Evolutionary conservation across 1,140 invertebrate species (phyloP).

Genomic region (Camponotus pennsylvanicus): DNA sequence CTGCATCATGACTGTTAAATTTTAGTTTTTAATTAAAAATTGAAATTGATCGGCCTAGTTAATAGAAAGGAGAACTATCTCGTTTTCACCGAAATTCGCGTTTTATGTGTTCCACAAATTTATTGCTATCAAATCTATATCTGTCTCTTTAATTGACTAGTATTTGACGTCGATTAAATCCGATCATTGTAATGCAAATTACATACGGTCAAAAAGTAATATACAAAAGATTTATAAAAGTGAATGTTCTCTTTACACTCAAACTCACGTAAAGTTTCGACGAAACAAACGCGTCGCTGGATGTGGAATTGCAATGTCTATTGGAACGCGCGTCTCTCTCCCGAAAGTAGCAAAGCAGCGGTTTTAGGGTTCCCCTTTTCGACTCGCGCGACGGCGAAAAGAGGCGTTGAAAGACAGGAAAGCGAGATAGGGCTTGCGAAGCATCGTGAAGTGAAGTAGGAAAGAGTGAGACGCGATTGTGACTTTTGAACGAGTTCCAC

Average conservation of each 20-base stretch:
- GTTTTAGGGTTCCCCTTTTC: constrained; percentile 59
- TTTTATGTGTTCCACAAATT: neutral
- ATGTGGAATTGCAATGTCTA: constrained; percentile 53
- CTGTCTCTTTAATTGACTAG: neutral
- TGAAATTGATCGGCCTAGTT: neutral
- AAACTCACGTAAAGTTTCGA: constrained; percentile 5
- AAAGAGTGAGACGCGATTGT: constrained; percentile 68
- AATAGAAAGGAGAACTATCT: neutral
- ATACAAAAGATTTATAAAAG: neutral
- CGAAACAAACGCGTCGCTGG: neutral
- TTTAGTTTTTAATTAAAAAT: constrained; percentile 14
- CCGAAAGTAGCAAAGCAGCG: constrained; percentile 54
- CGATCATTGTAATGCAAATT: neutral
- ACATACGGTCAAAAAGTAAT: neutral
- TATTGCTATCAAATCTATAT: neutral
- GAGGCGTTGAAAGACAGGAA: constrained; percentile 56
- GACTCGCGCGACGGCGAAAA: constrained; percentile 32
- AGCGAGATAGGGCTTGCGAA: constrained; percentile 56
- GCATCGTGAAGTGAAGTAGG: constrained; percentile 43
- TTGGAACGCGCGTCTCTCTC: constrained; percentile 52
- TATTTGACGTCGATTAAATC: neutral
- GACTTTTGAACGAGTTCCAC: constrained; percentile 79
- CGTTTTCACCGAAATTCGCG: neutral
- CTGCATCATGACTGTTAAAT: neutral
- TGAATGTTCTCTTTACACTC: neutral